phyloP scores from a whole-genome alignment of 2,113 vertebrate genomes.

The Brachyhypopomus occidentalis region DNA sequence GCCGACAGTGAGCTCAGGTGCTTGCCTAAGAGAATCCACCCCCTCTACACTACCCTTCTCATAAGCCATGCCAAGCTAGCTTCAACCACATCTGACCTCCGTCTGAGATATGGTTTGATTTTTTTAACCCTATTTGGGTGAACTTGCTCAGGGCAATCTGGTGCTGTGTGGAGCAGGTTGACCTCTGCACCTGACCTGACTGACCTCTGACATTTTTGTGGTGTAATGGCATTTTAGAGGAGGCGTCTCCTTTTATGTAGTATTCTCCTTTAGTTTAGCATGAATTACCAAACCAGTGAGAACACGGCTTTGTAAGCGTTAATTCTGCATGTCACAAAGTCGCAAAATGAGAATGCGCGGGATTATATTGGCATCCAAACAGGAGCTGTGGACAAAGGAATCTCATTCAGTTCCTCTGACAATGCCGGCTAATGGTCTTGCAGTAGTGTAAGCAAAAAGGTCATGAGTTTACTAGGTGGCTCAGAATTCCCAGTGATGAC shows the following conservation, averaged over 20 bases:
- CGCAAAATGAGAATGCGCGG: background rate
- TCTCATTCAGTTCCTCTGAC: background rate
- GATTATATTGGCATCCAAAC: background rate
- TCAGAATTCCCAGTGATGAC: slow-evolving; percentile 21
- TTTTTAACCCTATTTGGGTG: slow-evolving; percentile 25
- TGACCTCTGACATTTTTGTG: slow-evolving; percentile 41
- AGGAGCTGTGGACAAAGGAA: background rate
- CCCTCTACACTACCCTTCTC: slow-evolving; percentile 57
- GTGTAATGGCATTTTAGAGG: slow-evolving; percentile 26
- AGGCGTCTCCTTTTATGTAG: background rate
- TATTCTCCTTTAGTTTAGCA: background rate
- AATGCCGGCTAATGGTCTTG: background rate
- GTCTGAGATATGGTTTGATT: slow-evolving; percentile 29
- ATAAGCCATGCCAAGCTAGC: slow-evolving; percentile 46
- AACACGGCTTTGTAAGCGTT: background rate
- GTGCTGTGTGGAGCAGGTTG: slow-evolving; percentile 37
- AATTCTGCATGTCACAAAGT: background rate
- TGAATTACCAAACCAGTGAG: background rate
- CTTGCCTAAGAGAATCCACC: slow-evolving; percentile 61
- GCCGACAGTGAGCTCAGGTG: slow-evolving; percentile 63
- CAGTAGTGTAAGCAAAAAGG: slow-evolving; percentile 6
- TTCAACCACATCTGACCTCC: slow-evolving; percentile 41
- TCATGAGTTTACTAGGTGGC: background rate
- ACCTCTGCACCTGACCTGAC: slow-evolving; percentile 45
- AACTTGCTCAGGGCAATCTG: slow-evolving; percentile 28